Conservation (phyloP, 2,888 invertebrate genomes). For the Panopea generosa region DNA sequence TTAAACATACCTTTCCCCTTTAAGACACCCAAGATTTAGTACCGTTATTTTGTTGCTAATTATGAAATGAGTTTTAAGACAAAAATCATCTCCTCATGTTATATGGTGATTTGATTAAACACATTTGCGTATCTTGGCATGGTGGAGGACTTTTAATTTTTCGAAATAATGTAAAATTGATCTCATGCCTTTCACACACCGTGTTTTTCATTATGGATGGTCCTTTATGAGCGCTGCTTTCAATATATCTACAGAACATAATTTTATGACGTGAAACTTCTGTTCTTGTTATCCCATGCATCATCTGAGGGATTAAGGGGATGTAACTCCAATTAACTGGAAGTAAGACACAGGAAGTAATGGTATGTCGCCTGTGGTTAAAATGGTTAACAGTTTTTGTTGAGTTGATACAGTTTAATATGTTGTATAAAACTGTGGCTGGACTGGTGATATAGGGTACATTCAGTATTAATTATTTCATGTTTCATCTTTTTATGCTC, state of each 20-base stretch:
- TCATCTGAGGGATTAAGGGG: constrained; percentile 49
- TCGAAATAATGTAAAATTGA: constrained; percentile 47
- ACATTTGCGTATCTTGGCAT: constrained; percentile 53
- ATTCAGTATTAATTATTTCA: no score
- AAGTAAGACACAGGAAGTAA: constrained; percentile 33
- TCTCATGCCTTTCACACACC: constrained; percentile 21
- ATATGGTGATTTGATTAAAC: constrained; percentile 52
- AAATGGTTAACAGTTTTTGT: constrained; percentile 8
- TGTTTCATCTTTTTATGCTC: no score
- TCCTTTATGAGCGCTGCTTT: constrained; percentile 42
- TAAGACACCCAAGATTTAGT: constrained; percentile 39
- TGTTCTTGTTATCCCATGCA: no score
- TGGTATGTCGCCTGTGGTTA: constrained; percentile 49
- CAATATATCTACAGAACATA: constrained; percentile 29
- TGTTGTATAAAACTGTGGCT: no score
- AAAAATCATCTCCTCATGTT: constrained; percentile 43
- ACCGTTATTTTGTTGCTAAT: no score
- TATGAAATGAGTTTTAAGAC: constrained; percentile 30
- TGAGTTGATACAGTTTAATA: no score
- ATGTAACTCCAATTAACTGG: constrained; percentile 47
- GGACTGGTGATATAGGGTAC: no score
- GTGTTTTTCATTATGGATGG: constrained; percentile 31
- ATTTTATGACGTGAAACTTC: constrained; percentile 26
- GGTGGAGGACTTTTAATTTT: constrained; percentile 41
- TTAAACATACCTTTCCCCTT: not conserved